Conservation (phyloP, 2,888 invertebrate species). For the Drosophila emarginata region DNA sequence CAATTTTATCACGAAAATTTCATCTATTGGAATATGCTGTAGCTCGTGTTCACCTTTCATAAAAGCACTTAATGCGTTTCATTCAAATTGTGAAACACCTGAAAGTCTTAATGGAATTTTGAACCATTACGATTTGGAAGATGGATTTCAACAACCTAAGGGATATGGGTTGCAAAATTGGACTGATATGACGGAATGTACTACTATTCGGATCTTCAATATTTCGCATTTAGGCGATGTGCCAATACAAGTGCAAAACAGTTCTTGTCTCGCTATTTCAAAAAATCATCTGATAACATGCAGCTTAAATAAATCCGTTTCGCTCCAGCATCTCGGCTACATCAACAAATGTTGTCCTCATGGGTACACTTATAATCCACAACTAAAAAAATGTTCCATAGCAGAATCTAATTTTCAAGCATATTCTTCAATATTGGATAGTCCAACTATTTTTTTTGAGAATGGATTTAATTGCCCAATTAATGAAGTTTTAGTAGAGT, state of each 20-base stretch:
- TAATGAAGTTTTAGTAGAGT: conserved; percentile 77
- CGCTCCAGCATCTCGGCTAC: conserved; percentile 55
- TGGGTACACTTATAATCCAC: conserved; percentile 68
- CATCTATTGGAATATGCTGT: conserved; percentile 42
- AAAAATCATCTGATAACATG: conserved; percentile 56
- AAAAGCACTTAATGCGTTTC: conserved; percentile 17
- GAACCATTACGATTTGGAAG: conserved; percentile 5
- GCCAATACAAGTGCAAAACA: conserved; percentile 18
- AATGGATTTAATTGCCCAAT: conserved; percentile 66
- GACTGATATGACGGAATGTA: background rate
- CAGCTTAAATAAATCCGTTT: conserved; percentile 34
- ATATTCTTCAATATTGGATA: conserved; percentile 67
- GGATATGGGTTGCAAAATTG: conserved; percentile 14
- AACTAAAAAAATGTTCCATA: conserved; percentile 56
- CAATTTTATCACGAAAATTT: conserved; percentile 36
- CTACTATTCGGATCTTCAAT: conserved; percentile 14
- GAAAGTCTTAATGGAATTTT: conserved; percentile 18
- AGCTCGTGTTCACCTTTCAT: conserved; percentile 36
- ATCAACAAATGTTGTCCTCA: conserved; percentile 80
- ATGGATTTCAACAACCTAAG: conserved; percentile 26
- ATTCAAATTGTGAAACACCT: conserved; percentile 28
- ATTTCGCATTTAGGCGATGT: conserved; percentile 22
- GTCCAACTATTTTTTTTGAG: conserved; percentile 68
- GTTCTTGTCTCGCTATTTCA: conserved; percentile 59
- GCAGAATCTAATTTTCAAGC: conserved; percentile 52